phyloP scores from a whole-genome alignment of 2,797 vertebrate species.

The Tapirus indicus region DNA sequence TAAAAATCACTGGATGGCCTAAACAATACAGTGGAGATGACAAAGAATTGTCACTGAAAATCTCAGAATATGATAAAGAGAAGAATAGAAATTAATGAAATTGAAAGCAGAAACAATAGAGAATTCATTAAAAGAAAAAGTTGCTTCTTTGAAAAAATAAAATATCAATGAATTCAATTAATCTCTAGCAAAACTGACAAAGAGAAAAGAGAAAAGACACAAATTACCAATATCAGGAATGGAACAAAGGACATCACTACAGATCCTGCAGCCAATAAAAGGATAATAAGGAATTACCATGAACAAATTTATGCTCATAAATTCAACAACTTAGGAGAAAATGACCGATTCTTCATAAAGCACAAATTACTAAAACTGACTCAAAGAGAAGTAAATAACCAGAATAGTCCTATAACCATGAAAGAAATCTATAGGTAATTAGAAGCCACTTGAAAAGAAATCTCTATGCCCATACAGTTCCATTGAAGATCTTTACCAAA shows the following conservation, averaged over 20 bases:
- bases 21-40: neutral
- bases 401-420: neutral
- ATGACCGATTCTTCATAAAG: neutral
- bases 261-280: neutral
- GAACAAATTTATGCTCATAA: neutral
- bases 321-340: neutral
- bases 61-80: neutral
- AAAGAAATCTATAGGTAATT: neutral
- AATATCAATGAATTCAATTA: neutral
- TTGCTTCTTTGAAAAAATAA: neutral
- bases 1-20: neutral
- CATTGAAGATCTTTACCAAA: neutral
- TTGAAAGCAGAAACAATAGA: neutral
- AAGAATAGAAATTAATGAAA: neutral
- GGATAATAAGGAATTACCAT: too few relatives aligned
- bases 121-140: neutral
- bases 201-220: neutral
- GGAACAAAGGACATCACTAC: neutral
- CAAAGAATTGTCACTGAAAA: accelerated
- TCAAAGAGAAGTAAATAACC: neutral
- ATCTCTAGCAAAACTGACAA: neutral
- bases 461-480: neutral
- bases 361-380: neutral
- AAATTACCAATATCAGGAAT: too few relatives aligned
- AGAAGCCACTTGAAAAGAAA: neutral